Percentiles rank a stretch among this genome's conserved stretches.
Evolutionary conservation across 2,888 invertebrate genomes (phyloP).

Genomic region (Athalia circularis): DNA sequence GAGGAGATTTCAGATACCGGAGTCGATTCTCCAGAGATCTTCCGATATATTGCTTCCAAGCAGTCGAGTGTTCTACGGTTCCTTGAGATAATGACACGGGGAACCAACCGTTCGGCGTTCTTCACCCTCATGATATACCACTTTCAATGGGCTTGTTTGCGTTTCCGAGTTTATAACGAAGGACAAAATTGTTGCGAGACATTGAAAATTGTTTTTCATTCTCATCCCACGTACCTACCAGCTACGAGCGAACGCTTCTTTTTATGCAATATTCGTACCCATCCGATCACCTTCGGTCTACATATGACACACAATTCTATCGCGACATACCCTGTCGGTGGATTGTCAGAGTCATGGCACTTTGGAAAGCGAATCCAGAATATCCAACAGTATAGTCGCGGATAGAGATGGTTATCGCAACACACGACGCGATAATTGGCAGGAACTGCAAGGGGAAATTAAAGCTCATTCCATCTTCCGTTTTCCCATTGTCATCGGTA

Average conservation of each 20-base stretch:
- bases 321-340: no score
- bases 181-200: conserved; percentile 31
- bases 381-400: conserved; percentile 65
- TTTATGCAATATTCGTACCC: neutral
- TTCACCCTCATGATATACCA: conserved; percentile 11
- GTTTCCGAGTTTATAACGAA: conserved; percentile 25
- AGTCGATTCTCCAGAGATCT: conserved; percentile 44
- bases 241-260: no score
- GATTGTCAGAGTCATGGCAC: no score
- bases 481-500: conserved; percentile 55
- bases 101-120: conserved; percentile 40
- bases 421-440: conserved; percentile 71
- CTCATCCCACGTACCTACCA: neutral
- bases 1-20: conserved; percentile 36
- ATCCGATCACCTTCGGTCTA: neutral
- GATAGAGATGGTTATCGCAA: conserved; percentile 71
- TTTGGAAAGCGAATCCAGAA: conserved; percentile 23
- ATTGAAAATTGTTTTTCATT: conserved; percentile 28
- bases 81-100: conserved; percentile 64
- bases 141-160: conserved; percentile 41
- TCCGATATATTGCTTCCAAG: conserved; percentile 50
- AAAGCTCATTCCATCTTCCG: conserved; percentile 72
- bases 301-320: no score
- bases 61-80: conserved; percentile 60
- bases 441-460: conserved; percentile 72